These are phyloP conservation scores for Drosophila falleni DNA, from an alignment of 2,888 invertebrate genomes.

Conservation along the genomic window DNA sequence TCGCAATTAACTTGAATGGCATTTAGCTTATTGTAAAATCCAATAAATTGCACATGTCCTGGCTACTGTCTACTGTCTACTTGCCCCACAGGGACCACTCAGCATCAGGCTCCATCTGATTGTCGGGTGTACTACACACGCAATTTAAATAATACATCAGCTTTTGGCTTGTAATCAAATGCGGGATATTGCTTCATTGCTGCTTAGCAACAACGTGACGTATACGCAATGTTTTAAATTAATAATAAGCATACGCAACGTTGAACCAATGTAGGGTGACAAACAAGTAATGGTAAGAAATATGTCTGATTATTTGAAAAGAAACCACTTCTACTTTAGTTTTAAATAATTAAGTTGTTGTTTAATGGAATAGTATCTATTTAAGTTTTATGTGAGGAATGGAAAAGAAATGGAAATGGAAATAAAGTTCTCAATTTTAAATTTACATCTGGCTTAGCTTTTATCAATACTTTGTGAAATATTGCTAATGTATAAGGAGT, in stretches of 20 bases:
- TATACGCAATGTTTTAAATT: constrained; percentile 53
- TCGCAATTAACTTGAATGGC: constrained; percentile 59
- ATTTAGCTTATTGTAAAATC: constrained; percentile 20
- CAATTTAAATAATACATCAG: constrained; percentile 67
- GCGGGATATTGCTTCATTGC: constrained; percentile 11
- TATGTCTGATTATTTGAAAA: constrained; percentile 3
- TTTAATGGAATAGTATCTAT: neutral
- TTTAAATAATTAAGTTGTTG: neutral
- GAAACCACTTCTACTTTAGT: neutral
- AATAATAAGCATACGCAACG: constrained; percentile 62
- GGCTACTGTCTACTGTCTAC: neutral
- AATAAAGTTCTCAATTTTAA: neutral
- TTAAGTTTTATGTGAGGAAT: neutral
- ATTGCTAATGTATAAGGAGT: neutral
- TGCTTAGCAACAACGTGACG: constrained; percentile 36
- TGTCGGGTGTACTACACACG: constrained; percentile 24
- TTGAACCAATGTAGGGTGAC: neutral
- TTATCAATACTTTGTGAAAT: neutral
- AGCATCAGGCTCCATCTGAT: constrained; percentile 10
- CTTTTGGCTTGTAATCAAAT: constrained; percentile 35
- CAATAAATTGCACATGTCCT: constrained; percentile 26
- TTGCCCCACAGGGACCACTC: neutral
- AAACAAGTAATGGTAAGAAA: neutral
- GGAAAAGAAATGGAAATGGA: neutral
- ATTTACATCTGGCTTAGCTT: neutral